Base-by-base conservation (phyloP, 2,888 invertebrate genomes). In the Argyra leucocephala region DNA sequence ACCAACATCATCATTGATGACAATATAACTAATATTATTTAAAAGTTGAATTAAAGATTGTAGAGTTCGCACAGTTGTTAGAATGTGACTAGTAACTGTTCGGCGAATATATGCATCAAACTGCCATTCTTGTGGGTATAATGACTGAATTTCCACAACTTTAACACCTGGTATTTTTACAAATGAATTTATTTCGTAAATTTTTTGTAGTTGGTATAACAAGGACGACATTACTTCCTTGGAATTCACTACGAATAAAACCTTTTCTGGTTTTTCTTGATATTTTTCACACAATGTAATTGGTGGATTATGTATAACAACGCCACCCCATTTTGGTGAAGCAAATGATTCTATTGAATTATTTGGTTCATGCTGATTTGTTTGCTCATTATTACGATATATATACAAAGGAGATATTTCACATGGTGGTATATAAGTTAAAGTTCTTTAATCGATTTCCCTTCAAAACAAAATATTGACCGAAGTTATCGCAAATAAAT, bases 311-410 rank as follows among this genome's bases (percentile, higher is more conserved):
- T 84, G 81, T 22, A 93, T 82, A 62, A 87, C 83, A 68, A 93
- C 86, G 1, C 91, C 93, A 36, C 93, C 0, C 88, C 87, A 0
- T 89, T 89, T n/a, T n/a, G n/a, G n/a, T n/a, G n/a, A n/a, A n/a
- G n/a, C n/a, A n/a, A n/a, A n/a, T n/a, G n/a, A n/a, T 72, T 88
- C 81, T 78, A 90, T 89, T 10, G 89, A 87, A 75, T 87, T 86
- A 62, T 83, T 76, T 62, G 81, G 75, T 67, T 79, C 70, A 22
- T 21, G 22, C 3, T 3, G 10, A 22, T 10, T 58, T n/a, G 12
- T 22, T 22, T 10, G 10, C 21, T 58, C 22, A 22, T 21, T 58
- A 69, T 72, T 71, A 62, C 75, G 71, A 22, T 58, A 58, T 68
- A 93, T 87, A 71, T 83, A 81, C 15, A 93, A 79, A 3, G 93